These are phyloP conservation scores for Deilephila porcellus DNA, from an alignment of 2,888 invertebrate species.

Conservation along the genomic window DNA sequence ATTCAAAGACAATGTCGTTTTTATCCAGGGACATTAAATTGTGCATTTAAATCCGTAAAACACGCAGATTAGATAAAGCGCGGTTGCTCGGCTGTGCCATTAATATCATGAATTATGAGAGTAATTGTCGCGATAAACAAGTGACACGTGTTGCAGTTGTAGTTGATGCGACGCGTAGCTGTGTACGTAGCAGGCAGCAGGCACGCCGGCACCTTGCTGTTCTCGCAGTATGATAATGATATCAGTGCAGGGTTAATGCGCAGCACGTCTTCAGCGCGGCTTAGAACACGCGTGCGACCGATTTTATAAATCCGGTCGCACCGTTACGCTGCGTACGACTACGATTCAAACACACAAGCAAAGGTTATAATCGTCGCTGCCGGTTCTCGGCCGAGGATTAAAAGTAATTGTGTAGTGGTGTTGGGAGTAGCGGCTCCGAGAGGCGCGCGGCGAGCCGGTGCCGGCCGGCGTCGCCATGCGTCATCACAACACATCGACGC, in stretches of 20 bases:
- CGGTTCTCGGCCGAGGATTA: constrained; percentile 41
- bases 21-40: constrained; percentile 31
- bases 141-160: constrained; percentile 47
- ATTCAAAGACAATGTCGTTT: constrained; percentile 22
- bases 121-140: constrained; percentile 48
- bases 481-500: constrained; percentile 26
- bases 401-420: constrained; percentile 43
- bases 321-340: constrained; percentile 57
- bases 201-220: background rate
- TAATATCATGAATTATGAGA: constrained; percentile 41
- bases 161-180: background rate
- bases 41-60: constrained; percentile 38
- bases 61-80: constrained; percentile 49
- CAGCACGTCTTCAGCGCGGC: constrained; percentile 49
- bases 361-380: constrained; percentile 56
- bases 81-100: constrained; percentile 42
- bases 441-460: constrained; percentile 39
- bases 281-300: constrained; percentile 54
- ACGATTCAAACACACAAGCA: constrained; percentile 54
- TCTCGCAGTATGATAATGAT: constrained; percentile 28
- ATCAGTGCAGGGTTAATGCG: constrained; percentile 43
- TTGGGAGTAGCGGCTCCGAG: constrained; percentile 38
- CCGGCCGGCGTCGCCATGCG: constrained; percentile 23
- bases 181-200: constrained; percentile 31
- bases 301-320: constrained; percentile 57